phyloP scores from a whole-genome alignment of 2,113 vertebrate genomes.

The Crotalus horridus region DNA sequence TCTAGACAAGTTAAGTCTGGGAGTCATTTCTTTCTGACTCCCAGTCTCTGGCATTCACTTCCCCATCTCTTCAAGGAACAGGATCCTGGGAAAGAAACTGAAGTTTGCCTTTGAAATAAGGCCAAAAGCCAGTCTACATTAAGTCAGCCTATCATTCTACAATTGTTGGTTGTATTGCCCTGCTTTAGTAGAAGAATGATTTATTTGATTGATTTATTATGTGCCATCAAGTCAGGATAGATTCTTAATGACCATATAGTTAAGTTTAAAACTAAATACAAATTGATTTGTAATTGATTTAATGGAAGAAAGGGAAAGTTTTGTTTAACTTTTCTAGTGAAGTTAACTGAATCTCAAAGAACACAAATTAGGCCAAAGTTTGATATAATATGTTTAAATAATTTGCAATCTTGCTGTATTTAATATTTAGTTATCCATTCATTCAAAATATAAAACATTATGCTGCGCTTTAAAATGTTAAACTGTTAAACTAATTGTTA shows the following conservation, averaged over 20 bases:
- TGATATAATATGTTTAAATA: neutral
- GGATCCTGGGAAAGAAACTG: neutral
- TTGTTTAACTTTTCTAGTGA: neutral
- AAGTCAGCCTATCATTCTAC: neutral
- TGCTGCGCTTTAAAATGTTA: neutral
- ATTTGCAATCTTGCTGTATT: conserved; percentile 19
- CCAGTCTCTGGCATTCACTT: neutral
- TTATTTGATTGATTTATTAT: neutral
- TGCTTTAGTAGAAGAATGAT: neutral
- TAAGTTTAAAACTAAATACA: neutral
- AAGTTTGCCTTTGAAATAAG: neutral
- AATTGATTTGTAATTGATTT: neutral
- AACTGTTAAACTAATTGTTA: neutral
- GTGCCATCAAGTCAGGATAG: neutral
- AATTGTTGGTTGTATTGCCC: neutral
- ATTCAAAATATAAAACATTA: conserved; percentile 30
- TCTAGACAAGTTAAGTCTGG: neutral
- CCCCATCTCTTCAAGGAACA: neutral
- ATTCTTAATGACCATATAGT: neutral
- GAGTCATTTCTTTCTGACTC: neutral
- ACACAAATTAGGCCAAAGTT: neutral
- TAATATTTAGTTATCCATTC: neutral
- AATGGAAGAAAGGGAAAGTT: neutral
- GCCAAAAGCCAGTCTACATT: neutral
- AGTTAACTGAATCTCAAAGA: neutral